A percentile compares a stretch with the other conserved stretches of the same genome.
These are phyloP conservation scores for Myiothlypis coronata DNA, from an alignment of 2,797 vertebrate species.

Conservation along the genomic window DNA sequence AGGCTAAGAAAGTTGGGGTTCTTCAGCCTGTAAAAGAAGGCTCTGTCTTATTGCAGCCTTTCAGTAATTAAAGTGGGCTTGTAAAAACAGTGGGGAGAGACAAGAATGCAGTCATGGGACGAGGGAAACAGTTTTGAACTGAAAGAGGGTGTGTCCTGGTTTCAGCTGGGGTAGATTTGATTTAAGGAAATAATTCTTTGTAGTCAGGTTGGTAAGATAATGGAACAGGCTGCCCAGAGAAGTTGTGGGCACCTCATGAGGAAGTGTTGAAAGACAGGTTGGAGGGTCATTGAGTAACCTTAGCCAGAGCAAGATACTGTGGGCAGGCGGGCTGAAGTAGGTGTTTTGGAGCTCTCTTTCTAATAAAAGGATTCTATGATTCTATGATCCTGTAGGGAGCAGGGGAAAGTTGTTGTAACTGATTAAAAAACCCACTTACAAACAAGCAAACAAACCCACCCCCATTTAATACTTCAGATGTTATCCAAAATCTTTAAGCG, in stretches of 20 bases:
- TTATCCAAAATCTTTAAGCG: background rate
- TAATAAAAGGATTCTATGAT: background rate
- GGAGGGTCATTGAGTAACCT: background rate
- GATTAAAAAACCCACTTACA: accelerated
- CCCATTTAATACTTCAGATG: background rate
- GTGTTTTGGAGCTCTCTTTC: background rate
- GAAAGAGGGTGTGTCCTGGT: background rate
- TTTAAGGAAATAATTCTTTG: background rate
- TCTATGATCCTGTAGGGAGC: background rate
- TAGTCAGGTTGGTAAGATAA: background rate
- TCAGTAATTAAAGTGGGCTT: background rate
- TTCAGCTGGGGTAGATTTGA: background rate
- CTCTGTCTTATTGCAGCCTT: background rate
- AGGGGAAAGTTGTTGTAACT: background rate
- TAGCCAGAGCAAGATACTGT: background rate
- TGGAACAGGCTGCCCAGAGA: background rate
- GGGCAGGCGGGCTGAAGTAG: accelerated
- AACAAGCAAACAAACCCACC: background rate
- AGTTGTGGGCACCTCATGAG: accelerated
- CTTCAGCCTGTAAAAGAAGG: background rate
- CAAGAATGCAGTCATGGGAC: background rate
- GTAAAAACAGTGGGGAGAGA: background rate
- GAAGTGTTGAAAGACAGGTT: background rate
- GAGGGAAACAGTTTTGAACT: background rate
- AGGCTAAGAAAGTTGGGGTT: background rate